Base-by-base conservation (phyloP, 1,140 invertebrate species). In the Megalonaias nervosa region DNA sequence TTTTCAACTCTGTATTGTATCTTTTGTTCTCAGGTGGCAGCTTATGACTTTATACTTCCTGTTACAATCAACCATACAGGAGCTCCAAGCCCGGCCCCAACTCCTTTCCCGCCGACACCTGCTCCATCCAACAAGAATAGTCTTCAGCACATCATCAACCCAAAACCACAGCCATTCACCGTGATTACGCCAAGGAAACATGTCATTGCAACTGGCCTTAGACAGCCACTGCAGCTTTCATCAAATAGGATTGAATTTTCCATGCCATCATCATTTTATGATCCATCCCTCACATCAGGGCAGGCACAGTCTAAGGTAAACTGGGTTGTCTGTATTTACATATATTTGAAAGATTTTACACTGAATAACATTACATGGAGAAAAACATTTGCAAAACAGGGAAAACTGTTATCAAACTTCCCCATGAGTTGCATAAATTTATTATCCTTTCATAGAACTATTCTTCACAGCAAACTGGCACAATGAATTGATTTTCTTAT, bases 31-130 rank as follows among this genome's bases (percentile, higher is more conserved):
- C 81, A 91, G 90, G 88, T 91, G n/a, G 89, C 90, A 31, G 86
- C 89, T 1, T 91, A 90, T 86, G 88, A 91, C 75, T 91, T 91
- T 79, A 75, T 89, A 15, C 85, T 90, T 81, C 89, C 89, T 38
- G 85, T 89, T 26, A 74, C 85, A 48, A 87, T 91, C 58, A 91
- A 91, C 78, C 77, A 86, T 66, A 82, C 85, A 21, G 80, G 78
- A 48, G 88, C 83, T 64, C 89, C 86, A 23, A 75, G 84, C 23
- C 89, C 86, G 16, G 81, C 84, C 48, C 84, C 85, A 15, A 88
- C 85, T 12, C 88, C 85, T 14, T 84, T 86, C 79, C 89, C 85
- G 19, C 84, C 86, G 12, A 86, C 85, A 38, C 86, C 89, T 23
- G 82, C 81, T 16, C 85, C 86, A 5, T 85, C 84, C 61, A 85